Base-by-base conservation (phyloP, 2,113 vertebrate genomes). In the Corythornis madagascariensis region DNA sequence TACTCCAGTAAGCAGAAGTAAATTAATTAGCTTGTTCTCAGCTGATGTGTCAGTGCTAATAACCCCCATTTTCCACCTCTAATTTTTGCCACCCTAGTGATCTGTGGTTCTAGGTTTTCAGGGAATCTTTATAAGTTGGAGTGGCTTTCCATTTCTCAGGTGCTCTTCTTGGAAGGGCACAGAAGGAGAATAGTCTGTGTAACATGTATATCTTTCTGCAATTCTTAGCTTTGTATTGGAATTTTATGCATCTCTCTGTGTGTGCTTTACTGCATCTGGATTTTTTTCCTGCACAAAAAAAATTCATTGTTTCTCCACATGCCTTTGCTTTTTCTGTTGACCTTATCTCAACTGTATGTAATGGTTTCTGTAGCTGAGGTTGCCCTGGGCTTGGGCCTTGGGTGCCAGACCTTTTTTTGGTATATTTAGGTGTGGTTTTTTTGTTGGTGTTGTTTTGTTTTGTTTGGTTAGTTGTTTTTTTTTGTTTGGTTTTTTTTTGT, bases 281-380 rank as follows among this genome's bases (percentile, higher is more conserved):
- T 31, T 53, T 74, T 69, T 78, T 61, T 63, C 80, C 55, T 64
- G 15, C 50, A n/a, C 6, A 11, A 21, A 26, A 26, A 35, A 59
- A 63, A 26, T 21, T 1, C 2, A 0, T 28, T 5, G 4, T 33
- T 80, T 4, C 1, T 80, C 16, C 19, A 3, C 3, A 4, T 53
- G n/a, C 19, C 43, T 55, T 63, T 85, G 24, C 31, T 86, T 50
- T 33, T 66, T 48, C 13, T 48, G 14, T 81, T 77, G 50, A 18
- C 16, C 14, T 82, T 74, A 11, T 35, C 16, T 70, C 21, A 31
- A 40, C 21, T 67, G 14, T 24, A 52, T 25, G 24, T 52, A 25
- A 14, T 1, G 1, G 17, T 76, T 82, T 71, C 17, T 1, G 6
- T 55, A 33, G 40, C 18, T 63, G 63, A 63, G 8, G 3, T 42